These are phyloP conservation scores for Spisula solida DNA, from an alignment of 2,888 invertebrate genomes.

Conservation along the genomic window DNA sequence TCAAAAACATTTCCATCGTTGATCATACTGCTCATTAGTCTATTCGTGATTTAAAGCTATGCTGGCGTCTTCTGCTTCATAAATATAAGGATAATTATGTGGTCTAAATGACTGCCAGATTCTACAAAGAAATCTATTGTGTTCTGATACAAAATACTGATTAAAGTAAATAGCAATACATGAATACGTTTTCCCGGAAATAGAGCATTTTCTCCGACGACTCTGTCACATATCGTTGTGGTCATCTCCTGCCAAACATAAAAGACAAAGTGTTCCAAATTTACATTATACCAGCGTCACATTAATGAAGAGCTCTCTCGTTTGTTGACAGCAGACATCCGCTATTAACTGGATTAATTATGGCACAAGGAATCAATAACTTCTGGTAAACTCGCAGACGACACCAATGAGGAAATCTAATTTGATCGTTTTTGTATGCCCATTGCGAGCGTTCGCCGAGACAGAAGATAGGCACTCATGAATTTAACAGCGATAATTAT, in stretches of 20 bases:
- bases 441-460: conserved; percentile 13
- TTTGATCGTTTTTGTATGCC: conserved; percentile 26
- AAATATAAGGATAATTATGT: neutral
- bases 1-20: too few relatives aligned
- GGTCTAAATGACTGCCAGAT: neutral
- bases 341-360: conserved; percentile 30
- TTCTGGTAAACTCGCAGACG: neutral
- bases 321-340: conserved; percentile 28
- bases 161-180: conserved; percentile 4
- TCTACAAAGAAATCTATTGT: neutral
- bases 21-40: too few relatives aligned
- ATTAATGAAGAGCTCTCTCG: conserved; percentile 19
- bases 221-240: conserved; percentile 13
- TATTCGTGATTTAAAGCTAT: neutral
- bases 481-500: conserved; percentile 14
- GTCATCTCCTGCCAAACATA: neutral
- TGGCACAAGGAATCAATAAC: conserved; percentile 20
- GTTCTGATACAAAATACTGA: neutral
- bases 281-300: conserved; percentile 11
- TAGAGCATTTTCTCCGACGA: neutral
- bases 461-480: conserved; percentile 13
- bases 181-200: neutral
- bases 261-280: conserved; percentile 1
- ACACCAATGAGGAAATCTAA: conserved; percentile 19
- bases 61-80: neutral